Evolutionary conservation across 2,888 invertebrate species (phyloP).

Genomic region (Quadriops clusia): DNA sequence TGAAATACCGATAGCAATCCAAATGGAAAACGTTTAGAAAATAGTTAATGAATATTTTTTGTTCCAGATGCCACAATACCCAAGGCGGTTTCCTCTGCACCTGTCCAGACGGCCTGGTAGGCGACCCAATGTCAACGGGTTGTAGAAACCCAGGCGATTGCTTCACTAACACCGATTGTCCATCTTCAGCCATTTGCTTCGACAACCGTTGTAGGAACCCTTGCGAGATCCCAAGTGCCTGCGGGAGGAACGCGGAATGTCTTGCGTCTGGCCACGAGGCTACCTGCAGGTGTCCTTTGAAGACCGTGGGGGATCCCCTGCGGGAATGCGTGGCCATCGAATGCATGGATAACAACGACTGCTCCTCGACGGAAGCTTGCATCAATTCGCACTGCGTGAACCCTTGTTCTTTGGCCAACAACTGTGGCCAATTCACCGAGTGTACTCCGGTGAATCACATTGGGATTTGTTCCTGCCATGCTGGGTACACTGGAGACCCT

Average conservation of each 20-base stretch:
- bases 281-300: conserved; percentile 61
- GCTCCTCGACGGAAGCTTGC: conserved; percentile 58
- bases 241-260: conserved; percentile 69
- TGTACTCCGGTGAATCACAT: conserved; percentile 68
- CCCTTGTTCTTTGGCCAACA: conserved; percentile 68
- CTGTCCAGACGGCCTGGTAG: conserved; percentile 68
- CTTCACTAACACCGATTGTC: conserved; percentile 66
- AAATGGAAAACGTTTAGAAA: background rate
- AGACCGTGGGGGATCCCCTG: conserved; percentile 65
- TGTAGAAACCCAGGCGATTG: conserved; percentile 79
- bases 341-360: conserved; percentile 69
- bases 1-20: too few species aligned
- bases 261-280: conserved; percentile 55
- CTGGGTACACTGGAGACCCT: conserved; percentile 78
- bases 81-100: conserved; percentile 67
- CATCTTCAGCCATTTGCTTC: conserved; percentile 60
- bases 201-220: conserved; percentile 69
- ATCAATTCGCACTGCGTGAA: conserved; percentile 68
- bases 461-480: conserved; percentile 70
- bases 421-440: conserved; percentile 70
- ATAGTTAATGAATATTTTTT: conserved; percentile 1
- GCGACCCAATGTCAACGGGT: conserved; percentile 60
- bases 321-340: conserved; percentile 62
- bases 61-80: conserved; percentile 56
- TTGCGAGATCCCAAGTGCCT: conserved; percentile 52